A percentile compares a stretch with the other conserved stretches of the same genome.
These are phyloP conservation scores for Etheostoma nigrum DNA, from an alignment of 2,797 vertebrate species.

Conservation along the genomic window DNA sequence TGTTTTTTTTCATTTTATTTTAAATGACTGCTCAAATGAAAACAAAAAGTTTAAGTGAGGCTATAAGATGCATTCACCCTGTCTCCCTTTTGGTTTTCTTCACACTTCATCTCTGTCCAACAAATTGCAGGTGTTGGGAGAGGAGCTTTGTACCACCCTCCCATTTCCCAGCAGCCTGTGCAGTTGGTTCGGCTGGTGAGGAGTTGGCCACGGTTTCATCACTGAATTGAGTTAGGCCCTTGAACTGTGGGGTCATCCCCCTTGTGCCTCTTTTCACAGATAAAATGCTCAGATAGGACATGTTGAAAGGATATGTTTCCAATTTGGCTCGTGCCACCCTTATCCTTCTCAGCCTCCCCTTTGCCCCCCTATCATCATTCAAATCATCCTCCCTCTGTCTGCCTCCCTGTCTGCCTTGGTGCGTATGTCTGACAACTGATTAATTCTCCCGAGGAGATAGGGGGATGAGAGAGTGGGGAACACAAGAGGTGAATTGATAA, in stretches of 20 bases:
- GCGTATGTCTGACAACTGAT: conserved; percentile 92
- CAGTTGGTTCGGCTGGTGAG: conserved; percentile 22
- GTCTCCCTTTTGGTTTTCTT: neutral
- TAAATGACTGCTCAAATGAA: neutral
- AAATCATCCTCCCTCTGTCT: conserved; percentile 72
- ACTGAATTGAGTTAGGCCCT: conserved; percentile 65
- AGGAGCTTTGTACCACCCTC: neutral
- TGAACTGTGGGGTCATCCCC: conserved; percentile 69
- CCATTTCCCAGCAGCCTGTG: conserved; percentile 29
- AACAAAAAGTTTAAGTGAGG: neutral
- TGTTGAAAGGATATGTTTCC: conserved; percentile 87
- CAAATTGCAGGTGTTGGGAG: conserved; percentile 62
- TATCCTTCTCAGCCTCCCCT: conserved; percentile 68
- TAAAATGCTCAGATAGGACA: conserved; percentile 83
- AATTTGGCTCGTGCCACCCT: conserved; percentile 87
- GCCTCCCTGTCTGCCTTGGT: conserved; percentile 72
- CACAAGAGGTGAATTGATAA: conserved; percentile 86
- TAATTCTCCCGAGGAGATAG: conserved; percentile 80
- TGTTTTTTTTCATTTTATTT: conserved; percentile 6
- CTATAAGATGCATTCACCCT: neutral
- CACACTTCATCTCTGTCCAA: conserved; percentile 13
- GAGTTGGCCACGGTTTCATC: conserved; percentile 47
- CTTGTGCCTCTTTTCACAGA: conserved; percentile 72
- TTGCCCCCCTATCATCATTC: conserved; percentile 74
- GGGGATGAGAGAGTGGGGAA: conserved; percentile 37